Percentiles rank a stretch among this genome's conserved stretches.
Conservation (phyloP, 2,113 vertebrate species). For the Scomber scombrus region DNA sequence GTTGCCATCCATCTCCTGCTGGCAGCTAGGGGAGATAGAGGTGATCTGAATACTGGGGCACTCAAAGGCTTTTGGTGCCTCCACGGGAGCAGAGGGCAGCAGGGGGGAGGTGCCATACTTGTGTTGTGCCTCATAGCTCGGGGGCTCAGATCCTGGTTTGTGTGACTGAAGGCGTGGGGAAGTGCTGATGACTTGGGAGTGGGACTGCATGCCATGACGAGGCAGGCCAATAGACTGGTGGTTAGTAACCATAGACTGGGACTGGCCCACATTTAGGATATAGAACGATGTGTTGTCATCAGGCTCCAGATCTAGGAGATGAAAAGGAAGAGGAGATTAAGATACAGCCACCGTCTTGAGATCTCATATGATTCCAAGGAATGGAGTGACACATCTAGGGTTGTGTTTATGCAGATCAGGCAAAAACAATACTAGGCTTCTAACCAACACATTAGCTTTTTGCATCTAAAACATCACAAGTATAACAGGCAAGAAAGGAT, state of each 20-base stretch:
- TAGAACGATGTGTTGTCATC: conserved; percentile 97
- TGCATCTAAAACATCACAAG: not conserved
- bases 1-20: conserved; percentile 93
- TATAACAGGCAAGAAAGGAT: not conserved
- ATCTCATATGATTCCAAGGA: not conserved
- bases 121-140: conserved; percentile 85
- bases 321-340: conserved; percentile 31
- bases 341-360: not conserved
- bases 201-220: conserved; percentile 91
- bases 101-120: conserved; percentile 87
- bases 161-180: conserved; percentile 89
- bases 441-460: not conserved
- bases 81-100: conserved; percentile 78
- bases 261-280: conserved; percentile 95
- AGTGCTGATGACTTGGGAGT: conserved; percentile 88
- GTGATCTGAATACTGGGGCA: conserved; percentile 99
- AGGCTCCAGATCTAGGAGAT: conserved; percentile 90
- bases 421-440: not conserved
- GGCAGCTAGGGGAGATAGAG: conserved; percentile 98
- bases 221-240: conserved; percentile 91
- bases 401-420: conserved; percentile 13
- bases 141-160: conserved; percentile 89
- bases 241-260: conserved; percentile 88
- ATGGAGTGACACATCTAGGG: not conserved
- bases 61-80: conserved; percentile 94